Base-by-base conservation (phyloP, 1,140 invertebrate genomes). In the Tetragnatha versicolor region DNA sequence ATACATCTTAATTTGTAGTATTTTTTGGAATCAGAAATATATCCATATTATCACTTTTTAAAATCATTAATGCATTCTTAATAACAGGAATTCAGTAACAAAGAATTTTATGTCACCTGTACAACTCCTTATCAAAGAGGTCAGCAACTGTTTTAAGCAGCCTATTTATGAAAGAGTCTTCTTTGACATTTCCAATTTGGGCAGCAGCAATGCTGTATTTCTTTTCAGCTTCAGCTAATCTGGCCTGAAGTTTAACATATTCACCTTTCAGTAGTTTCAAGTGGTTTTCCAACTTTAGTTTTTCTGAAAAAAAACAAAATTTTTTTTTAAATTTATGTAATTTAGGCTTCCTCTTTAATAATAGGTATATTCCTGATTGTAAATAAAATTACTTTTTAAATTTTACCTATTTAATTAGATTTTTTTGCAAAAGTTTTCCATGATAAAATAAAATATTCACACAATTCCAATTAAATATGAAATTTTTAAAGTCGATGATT, bases 211-310 rank as follows among this genome's bases (percentile, higher is more conserved):
- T 87, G 61, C 92, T 92, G 84, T 93, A 94, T 84, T 95, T 94
- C 78, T 90, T 89, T 85, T 97, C 93, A 6, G 97, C 84, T 81
- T 96, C 93, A 4, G 89, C 89, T 83, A 93, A 91, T 79, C 91
- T 89, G n/a, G 89, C 89, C 84, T 96, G 94, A 17, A 98, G 87
- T 86, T 95, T 96, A 0, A 94, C 91, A 87, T 97, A 97, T 85
- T 98, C 94, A 82, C 96, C 93, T 84, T 94, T 91, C 47, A 98
- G 86, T 61, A 98, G 87, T 47, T 90, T 86, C 80, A 98, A 87
- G 84, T 97, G 94, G 83, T 94, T 93, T 84, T 96, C 93, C 82
- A 96, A 89, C 85, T 97, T 95, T 25, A 87, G 87, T 75, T 90
- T 88, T 86, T 92, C 91, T 81, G 66, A 45, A 76, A 72, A 61